These are phyloP conservation scores for Mimachlamys varia DNA, from an alignment of 2,888 invertebrate species.

Conservation along the genomic window DNA sequence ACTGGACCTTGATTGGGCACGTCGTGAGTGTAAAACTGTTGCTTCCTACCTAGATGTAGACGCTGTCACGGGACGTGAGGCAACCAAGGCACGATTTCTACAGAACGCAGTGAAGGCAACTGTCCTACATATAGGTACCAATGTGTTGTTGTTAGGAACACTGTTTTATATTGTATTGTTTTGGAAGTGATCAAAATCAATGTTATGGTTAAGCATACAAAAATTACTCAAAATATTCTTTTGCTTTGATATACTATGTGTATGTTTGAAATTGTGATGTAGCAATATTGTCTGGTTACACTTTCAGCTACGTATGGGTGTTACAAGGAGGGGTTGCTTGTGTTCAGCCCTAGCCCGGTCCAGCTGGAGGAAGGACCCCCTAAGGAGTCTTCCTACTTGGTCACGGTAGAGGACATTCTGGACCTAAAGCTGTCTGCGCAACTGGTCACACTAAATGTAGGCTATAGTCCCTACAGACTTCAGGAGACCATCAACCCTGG, in stretches of 20 bases:
- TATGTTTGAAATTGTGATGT: no score
- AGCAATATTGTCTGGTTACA: not conserved
- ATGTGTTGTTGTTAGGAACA: not conserved
- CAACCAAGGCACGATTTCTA: constrained; percentile 74
- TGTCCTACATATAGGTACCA: constrained; percentile 77
- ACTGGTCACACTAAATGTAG: constrained; percentile 76
- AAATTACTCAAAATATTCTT: no score
- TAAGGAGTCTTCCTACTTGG: constrained; percentile 68
- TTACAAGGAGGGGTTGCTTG: constrained; percentile 72
- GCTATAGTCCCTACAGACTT: constrained; percentile 66
- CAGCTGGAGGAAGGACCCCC: constrained; percentile 57
- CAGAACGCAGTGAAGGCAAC: constrained; percentile 69
- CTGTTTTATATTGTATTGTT: not conserved
- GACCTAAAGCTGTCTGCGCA: constrained; percentile 71
- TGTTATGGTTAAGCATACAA: no score
- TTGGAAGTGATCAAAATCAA: no score
- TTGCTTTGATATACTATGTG: no score
- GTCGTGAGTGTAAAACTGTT: constrained; percentile 70
- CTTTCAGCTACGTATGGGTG: constrained; percentile 75
- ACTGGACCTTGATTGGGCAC: constrained; percentile 63
- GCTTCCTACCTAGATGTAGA: constrained; percentile 69
- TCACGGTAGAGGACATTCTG: constrained; percentile 73
- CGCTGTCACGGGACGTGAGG: constrained; percentile 68
- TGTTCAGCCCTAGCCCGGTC: constrained; percentile 70
- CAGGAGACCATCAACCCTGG: constrained; percentile 55